These are phyloP conservation scores for Mesopsocus fuscifrons DNA, from an alignment of 2,888 invertebrate genomes.

Conservation along the genomic window DNA sequence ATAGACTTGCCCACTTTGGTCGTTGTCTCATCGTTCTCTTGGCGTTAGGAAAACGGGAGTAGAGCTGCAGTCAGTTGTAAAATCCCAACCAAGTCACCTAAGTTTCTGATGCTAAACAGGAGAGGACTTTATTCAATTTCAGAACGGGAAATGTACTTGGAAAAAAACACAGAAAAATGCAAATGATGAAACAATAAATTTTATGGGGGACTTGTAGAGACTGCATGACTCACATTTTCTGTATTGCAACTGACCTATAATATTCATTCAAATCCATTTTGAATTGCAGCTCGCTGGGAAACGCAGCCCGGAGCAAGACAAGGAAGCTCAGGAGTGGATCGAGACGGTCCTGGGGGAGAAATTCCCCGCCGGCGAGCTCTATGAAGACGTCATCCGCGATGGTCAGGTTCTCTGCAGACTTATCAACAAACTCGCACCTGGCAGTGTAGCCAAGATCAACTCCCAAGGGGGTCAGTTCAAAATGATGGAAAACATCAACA, in stretches of 20 bases:
- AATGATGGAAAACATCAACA: conserved; percentile 98
- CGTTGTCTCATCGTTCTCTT: too few relatives aligned
- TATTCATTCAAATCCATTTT: conserved; percentile 13
- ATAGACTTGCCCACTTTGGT: too few relatives aligned
- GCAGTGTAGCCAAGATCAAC: conserved; percentile 79
- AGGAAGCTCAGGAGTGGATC: conserved; percentile 84
- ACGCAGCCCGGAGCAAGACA: conserved; percentile 62
- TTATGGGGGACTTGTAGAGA: too few relatives aligned
- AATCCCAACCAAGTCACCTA: too few relatives aligned
- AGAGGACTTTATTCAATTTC: too few relatives aligned
- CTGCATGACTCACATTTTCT: neutral
- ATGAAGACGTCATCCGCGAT: conserved; percentile 81
- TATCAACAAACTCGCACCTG: conserved; percentile 85
- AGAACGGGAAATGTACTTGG: too few relatives aligned
- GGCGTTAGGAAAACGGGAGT: too few relatives aligned
- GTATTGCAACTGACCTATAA: too few relatives aligned
- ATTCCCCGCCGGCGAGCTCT: conserved; percentile 60
- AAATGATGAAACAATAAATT: too few relatives aligned
- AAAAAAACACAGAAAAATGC: too few relatives aligned
- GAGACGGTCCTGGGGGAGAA: conserved; percentile 71
- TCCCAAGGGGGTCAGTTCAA: conserved; percentile 92
- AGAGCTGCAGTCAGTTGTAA: too few relatives aligned
- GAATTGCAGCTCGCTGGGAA: conserved; percentile 54
- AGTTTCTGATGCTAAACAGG: too few relatives aligned
- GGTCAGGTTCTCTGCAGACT: conserved; percentile 83